Base-by-base conservation (phyloP, 2,797 vertebrate genomes). In the Chelon labrosus region DNA sequence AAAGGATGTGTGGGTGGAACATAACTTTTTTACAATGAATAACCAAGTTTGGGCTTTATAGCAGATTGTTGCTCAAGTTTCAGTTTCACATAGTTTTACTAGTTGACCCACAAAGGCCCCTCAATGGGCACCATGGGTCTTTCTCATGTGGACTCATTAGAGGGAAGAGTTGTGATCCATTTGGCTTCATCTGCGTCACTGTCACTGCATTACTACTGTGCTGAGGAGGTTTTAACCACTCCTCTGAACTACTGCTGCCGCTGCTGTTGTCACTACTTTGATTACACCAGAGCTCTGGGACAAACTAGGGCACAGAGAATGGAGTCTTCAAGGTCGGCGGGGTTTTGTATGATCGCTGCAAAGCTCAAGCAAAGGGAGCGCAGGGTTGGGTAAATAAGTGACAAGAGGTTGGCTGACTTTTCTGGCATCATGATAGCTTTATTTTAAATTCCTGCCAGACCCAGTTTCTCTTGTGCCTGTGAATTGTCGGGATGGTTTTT, bases 311-410 rank as follows among this genome's bases (percentile, higher is more conserved):
- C 55, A 58, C 52, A 50, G 55, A 59, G 38, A 65, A 53, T 10
- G 2, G 27, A 0, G 11, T 50, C 57, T 58, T 75, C 71, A 82
- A 65, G 72, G 82, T 85, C 79, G 68, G 41, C 59, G 7, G 35
- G 67, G 7, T 65, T 84, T 61, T 22, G n/a, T 39, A 17, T 42
- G 61, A 58, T 37, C 65, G 59, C 39, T 55, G 59, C 46, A 61
- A 58, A 65, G 65, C 27, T 38, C 54, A 49, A 50, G 64, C 4
- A 31, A 54, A 10, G 63, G 39, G 20, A 37, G 46, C 19, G 52
- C 3, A 42, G 8, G 22, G 22, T n/a, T 10, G 22, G 31, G 73
- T 66, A 52, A 79, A 81, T 79, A 54, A 57, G 67, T 73, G 10
- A 60, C 61, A 57, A 56, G 63, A 25, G 5, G 25, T 31, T 31